Base-by-base conservation (phyloP, 1,140 invertebrate species). In the Tribolium madens region DNA sequence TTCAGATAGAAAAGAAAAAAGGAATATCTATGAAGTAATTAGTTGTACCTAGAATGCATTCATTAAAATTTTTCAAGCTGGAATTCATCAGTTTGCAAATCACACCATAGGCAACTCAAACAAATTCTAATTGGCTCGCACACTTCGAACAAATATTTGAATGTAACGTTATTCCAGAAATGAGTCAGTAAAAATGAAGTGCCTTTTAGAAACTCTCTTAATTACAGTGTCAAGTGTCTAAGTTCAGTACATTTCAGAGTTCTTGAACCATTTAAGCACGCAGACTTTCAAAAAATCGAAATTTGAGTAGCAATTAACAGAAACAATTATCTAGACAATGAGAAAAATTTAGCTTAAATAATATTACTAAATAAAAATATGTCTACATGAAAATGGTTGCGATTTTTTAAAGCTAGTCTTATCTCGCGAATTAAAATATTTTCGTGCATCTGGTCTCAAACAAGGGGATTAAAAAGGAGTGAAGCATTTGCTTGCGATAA, bases 401-500 rank as follows among this genome's bases (percentile, higher is more conserved):
- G 26, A 31, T 31, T 31, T 31, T 31, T 47, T 47, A n/a, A 47
- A 5, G n/a, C 46, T n/a, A 47, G 46, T 47, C 3, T 3, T n/a
- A 13, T 50, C 48, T 50, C 48, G 13, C 48, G 48, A 50, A 50
- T 50, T 50, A 50, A 7, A 50, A 50, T 50, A 50, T 15, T 50
- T 50, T 50, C 12, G 3, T 50, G n/a, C 48, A 50, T 50, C 52
- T 21, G 52, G 52, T n/a, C 1, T 7, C 15, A 26, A 10, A 17
- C 17, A 15, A 50, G 48, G 15, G 13, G 14, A 50, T 50, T 50
- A 17, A 50, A 17, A 50, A 7, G 48, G 15, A 12, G n/a, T 7
- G 15, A 50, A 50, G 13, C 48, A 50, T 50, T 12, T 17, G 48
- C 13, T 17, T 7, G 48, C 3, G 10, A 50, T 50, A 17, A 14